These are phyloP conservation scores for Volucella zonaria DNA, from an alignment of 2,888 invertebrate species.

Conservation along the genomic window DNA sequence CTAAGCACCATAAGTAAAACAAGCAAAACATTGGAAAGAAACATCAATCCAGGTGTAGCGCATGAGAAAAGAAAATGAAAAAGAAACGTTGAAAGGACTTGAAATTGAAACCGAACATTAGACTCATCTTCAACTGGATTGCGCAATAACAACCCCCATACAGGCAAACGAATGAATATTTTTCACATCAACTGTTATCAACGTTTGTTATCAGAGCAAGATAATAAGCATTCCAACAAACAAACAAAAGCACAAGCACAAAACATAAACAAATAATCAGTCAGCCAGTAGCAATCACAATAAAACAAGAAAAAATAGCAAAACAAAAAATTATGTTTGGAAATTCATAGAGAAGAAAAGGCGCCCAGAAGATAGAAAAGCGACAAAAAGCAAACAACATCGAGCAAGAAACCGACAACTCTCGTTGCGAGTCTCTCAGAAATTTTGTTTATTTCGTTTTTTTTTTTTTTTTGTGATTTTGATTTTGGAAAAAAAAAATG, in stretches of 20 bases:
- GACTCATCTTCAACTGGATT: too few species aligned
- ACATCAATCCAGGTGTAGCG: too few species aligned
- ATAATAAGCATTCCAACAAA: not conserved
- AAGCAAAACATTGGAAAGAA: too few species aligned
- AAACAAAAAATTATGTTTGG: not conserved
- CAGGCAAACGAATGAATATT: not conserved
- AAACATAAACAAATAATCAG: constrained; percentile 34
- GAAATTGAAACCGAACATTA: too few species aligned
- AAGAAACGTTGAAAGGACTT: too few species aligned
- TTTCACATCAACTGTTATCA: constrained; percentile 23
- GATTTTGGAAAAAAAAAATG: not conserved
- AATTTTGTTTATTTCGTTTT: constrained; percentile 39
- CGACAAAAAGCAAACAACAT: constrained; percentile 69
- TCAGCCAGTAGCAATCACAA: constrained; percentile 10
- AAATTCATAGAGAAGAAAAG: not conserved
- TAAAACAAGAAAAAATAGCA: constrained; percentile 4
- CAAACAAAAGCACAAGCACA: constrained; percentile 12
- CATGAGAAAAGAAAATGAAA: too few species aligned
- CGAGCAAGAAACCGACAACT: constrained; percentile 49
- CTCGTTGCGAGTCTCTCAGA: constrained; percentile 38
- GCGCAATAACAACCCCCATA: too few species aligned
- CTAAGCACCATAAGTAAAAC: too few species aligned
- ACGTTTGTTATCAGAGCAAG: constrained; percentile 7
- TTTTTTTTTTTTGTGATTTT: constrained; percentile 32
- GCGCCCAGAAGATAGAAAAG: constrained; percentile 30